Evolutionary conservation across 2,113 vertebrate genomes (phyloP), one percentile per base, ranked within the genome.

Genomic region (Xyrauchen texanus): DNA sequence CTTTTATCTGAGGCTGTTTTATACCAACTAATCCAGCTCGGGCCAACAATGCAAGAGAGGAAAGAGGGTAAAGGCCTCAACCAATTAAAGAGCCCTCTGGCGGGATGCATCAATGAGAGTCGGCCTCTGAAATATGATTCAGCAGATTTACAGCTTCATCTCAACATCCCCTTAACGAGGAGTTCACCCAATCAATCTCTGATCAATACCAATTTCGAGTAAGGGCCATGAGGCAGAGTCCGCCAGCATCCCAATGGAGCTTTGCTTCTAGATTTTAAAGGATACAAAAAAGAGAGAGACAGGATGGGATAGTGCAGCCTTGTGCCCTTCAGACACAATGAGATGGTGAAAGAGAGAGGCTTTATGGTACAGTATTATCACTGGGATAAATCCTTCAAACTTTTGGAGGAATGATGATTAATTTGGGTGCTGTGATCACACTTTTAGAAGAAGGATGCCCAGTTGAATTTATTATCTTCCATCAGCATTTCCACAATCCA

Each of bases 91-190:
- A 76, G 12, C 10, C 55, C 68, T 69, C 74, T 16, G 13, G 67
- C 52, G 47, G 12, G 62, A 58, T 47, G 4, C 67, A 76, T 77
- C 63, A 63, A 77, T 77, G 78, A 5, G 9, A 81, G 64, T 71
- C 57, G 7, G 12, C 63, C 71, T 44, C 68, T 65, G 64, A 79
- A 62, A 44, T 83, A 84, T 58, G 86, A 91, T 87, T 92, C 91
- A 92, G 91, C 92, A 91, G 77, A 84, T 91, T 87, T 81, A 85
- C 53, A 45, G 86, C 88, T 83, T 89, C 86, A 86, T 89, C 88
- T 85, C 45, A 47, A 84, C 79, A 90, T 90, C 84, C 49, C 86
- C 86, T 88, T 88, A 91, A 90, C 88, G 86, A 89, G 86, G 83
- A 88, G 87, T 85, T 55, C 49, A 76, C 83, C 84, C 74, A 87